These are phyloP conservation scores for Dendrolimus pini DNA, from an alignment of 2,888 invertebrate species.

Conservation along the genomic window DNA sequence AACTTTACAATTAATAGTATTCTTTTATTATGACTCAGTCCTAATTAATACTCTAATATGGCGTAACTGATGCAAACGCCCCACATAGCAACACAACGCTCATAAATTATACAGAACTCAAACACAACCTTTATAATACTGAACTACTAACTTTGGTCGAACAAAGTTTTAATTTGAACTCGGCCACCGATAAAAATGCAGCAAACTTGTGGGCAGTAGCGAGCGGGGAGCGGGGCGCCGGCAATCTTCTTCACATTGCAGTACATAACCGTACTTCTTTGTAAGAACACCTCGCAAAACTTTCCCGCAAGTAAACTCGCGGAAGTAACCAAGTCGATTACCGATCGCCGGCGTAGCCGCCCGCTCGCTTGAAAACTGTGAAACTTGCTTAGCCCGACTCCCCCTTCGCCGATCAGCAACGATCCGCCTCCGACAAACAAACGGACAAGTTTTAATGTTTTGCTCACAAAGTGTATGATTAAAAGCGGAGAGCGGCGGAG, in stretches of 20 bases:
- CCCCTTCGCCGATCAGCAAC: slow-evolving; percentile 41
- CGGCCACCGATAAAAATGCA: slow-evolving; percentile 61
- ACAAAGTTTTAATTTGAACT: slow-evolving; percentile 66
- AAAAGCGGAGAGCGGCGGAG: slow-evolving; percentile 75
- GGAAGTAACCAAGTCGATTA: slow-evolving; percentile 36
- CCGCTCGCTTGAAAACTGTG: slow-evolving; percentile 36
- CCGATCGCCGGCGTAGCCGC: slow-evolving; percentile 35
- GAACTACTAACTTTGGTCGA: slow-evolving; percentile 44
- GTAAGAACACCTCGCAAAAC: slow-evolving; percentile 71
- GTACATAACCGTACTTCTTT: slow-evolving; percentile 69
- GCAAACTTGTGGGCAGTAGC: slow-evolving; percentile 44
- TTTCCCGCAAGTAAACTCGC: slow-evolving; percentile 71
- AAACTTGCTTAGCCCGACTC: slow-evolving; percentile 29
- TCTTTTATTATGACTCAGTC: too few species aligned
- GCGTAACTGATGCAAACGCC: too few species aligned
- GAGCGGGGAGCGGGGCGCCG: slow-evolving; percentile 45
- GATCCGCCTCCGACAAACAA: slow-evolving; percentile 70
- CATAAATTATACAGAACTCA: slow-evolving; percentile 15
- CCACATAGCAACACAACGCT: too few species aligned
- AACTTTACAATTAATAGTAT: too few species aligned
- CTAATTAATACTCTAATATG: too few species aligned
- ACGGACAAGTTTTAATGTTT: slow-evolving; percentile 77
- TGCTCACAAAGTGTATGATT: slow-evolving; percentile 77
- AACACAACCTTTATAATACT: slow-evolving; percentile 19
- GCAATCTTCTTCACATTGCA: slow-evolving; percentile 63